Evolutionary conservation across 2,888 invertebrate genomes (phyloP), one percentile per base, ranked within the genome.

Genomic region (Pollenia angustigena): DNA sequence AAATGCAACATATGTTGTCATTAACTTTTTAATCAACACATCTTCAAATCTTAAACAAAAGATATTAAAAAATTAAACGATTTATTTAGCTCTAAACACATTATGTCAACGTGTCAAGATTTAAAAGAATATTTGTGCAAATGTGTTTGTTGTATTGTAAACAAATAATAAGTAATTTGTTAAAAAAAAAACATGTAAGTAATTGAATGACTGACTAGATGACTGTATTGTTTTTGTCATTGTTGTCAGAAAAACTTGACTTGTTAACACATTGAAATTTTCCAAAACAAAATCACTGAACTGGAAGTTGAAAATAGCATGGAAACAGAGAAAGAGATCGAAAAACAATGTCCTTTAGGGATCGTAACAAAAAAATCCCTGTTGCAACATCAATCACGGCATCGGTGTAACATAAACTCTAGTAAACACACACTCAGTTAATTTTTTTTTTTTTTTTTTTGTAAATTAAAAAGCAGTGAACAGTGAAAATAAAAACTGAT

Each of bases 191-290:
- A 66, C 48, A 72, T 60, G 32, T 46, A 72, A 16, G 50, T 48
- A 48, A 74, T 6, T 52, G 50, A 69, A 32, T 50, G 71, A n/a
- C 14, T 56, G 18, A 62, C 32, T 64, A 60, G 3, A 1, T 46
- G 69, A 62, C 32, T 64, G 68, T 54, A 18, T 80, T 84, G 52
- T 46, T 74, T 68, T 52, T 68, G 76, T 72, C 68, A 64, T 60
- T 78, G 86, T 58, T 71, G 68, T 76, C 71, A 68, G 54, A 46
- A 72, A 78, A 81, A 81, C 68, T 79, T 87, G 81, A 74, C 90
- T 91, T 91, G 92, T 92, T 92, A 92, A 91, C 92, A 92, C 92
- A 89, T 91, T 90, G 89, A 91, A 90, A 91, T 91, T 89, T 90
- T 85, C 83, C 74, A 88, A 89, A 87, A 88, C 87, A 88, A 88